These are phyloP conservation scores for Lepidurus couesii DNA, from an alignment of 1,140 invertebrate genomes.

Conservation along the genomic window DNA sequence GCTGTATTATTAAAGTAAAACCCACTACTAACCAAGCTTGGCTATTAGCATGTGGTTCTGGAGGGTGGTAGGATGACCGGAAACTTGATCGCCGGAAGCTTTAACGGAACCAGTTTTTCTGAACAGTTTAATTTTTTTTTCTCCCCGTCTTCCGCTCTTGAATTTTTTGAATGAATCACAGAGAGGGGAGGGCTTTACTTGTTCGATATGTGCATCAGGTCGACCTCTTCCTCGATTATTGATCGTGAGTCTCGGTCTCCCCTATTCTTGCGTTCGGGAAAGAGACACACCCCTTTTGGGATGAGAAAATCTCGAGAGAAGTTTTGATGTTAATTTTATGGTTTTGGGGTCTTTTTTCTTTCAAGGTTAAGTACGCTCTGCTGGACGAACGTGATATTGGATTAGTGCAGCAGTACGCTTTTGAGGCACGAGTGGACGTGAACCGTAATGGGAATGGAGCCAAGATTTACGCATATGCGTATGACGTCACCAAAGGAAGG, in stretches of 20 bases:
- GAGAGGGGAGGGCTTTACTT: background rate
- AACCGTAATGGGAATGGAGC: constrained; percentile 52
- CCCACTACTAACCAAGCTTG: background rate
- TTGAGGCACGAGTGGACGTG: constrained; percentile 50
- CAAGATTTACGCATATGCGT: constrained; percentile 49
- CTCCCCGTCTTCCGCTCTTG: background rate
- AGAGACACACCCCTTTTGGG: background rate
- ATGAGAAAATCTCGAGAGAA: background rate
- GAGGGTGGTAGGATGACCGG: constrained; percentile 27
- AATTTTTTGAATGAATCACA: background rate
- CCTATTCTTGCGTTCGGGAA: background rate
- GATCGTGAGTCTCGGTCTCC: background rate
- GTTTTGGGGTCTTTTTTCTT: background rate
- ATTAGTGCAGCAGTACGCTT: constrained; percentile 48
- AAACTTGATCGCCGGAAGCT: constrained; percentile 27
- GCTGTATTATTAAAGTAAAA: background rate
- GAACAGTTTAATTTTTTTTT: background rate
- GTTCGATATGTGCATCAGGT: background rate
- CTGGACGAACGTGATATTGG: constrained; percentile 51
- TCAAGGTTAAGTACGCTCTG: constrained; percentile 49
- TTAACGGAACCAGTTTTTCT: background rate
- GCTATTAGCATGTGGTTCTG: background rate
- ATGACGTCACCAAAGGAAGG: constrained; percentile 45
- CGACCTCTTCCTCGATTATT: constrained; percentile 5
- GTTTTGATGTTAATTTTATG: constrained; percentile 10